Conservation (phyloP, 2,888 invertebrate species). For the Epirrhoe tristata region DNA sequence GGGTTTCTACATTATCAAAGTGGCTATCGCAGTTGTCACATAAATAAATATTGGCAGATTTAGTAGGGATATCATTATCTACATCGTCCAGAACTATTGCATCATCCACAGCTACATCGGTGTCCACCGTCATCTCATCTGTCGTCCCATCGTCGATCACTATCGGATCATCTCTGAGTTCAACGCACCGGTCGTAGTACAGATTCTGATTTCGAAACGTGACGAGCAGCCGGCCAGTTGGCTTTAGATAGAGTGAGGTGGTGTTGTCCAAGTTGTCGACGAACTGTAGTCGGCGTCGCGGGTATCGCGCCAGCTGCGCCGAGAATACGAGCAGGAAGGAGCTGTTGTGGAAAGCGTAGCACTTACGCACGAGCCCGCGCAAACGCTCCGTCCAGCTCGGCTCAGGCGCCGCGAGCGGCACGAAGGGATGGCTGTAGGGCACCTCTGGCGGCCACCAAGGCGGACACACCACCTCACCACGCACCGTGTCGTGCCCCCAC, state of each 20-base stretch:
- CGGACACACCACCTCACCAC: conserved; percentile 85
- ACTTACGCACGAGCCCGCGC: conserved; percentile 88
- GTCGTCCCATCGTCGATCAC: conserved; percentile 31
- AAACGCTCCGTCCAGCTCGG: conserved; percentile 85
- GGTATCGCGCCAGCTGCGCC: conserved; percentile 88
- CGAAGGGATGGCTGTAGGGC: conserved; percentile 87
- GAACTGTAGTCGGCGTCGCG: conserved; percentile 87
- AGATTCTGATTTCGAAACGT: conserved; percentile 92
- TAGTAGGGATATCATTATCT: conserved; percentile 71
- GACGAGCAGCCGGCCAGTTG: conserved; percentile 87
- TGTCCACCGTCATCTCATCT: neutral
- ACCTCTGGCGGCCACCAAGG: conserved; percentile 90
- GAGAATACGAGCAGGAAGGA: conserved; percentile 89
- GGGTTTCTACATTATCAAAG: conserved; percentile 81
- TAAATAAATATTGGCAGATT: conserved; percentile 89
- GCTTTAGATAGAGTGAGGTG: conserved; percentile 88
- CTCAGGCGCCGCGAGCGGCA: conserved; percentile 69
- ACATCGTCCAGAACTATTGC: conserved; percentile 25
- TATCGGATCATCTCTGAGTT: conserved; percentile 28
- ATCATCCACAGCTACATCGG: conserved; percentile 26
- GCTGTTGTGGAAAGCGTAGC: conserved; percentile 90
- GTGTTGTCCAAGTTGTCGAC: conserved; percentile 90
- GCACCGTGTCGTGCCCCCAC: conserved; percentile 87
- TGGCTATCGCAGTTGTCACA: conserved; percentile 92
- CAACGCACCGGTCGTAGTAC: conserved; percentile 72